A percentile compares a stretch with the other conserved stretches of the same genome.
Evolutionary conservation across 2,888 invertebrate genomes (phyloP).

Genomic region (Drosophila limbata): DNA sequence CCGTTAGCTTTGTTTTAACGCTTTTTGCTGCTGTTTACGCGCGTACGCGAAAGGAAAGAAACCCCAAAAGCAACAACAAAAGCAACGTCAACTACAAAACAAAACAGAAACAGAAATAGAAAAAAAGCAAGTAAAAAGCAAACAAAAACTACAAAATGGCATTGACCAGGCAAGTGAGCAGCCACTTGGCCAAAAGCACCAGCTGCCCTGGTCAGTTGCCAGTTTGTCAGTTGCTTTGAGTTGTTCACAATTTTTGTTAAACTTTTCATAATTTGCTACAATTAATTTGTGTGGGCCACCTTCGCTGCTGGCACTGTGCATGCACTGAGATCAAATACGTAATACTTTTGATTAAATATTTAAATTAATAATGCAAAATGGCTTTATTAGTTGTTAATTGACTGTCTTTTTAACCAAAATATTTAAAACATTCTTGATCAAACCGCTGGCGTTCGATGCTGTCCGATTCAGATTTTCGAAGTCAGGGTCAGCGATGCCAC

Average conservation of each 20-base stretch:
- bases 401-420: too few species aligned
- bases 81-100: conserved; percentile 11
- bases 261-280: conserved; percentile 62
- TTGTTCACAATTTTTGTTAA: conserved; percentile 24
- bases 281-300: conserved; percentile 40
- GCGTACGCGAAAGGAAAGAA: conserved; percentile 34
- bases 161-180: conserved; percentile 78
- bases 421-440: too few species aligned
- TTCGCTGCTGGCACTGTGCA: background rate
- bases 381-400: background rate
- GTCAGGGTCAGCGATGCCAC: too few species aligned
- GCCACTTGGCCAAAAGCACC: conserved; percentile 33
- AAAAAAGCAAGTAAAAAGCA: conserved; percentile 29
- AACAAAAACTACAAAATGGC: conserved; percentile 56
- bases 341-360: background rate
- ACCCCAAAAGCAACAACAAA: conserved; percentile 20
- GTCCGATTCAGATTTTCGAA: too few species aligned
- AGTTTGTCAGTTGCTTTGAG: conserved; percentile 34
- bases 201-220: conserved; percentile 29
- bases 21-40: conserved; percentile 32
- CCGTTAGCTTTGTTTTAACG: conserved; percentile 65
- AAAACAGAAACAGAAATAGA: conserved; percentile 18
- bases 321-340: conserved; percentile 16
- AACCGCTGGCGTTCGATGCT: too few species aligned
- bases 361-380: background rate